Conservation (phyloP, 2,888 invertebrate genomes). For the Oscheius sp. region DNA sequence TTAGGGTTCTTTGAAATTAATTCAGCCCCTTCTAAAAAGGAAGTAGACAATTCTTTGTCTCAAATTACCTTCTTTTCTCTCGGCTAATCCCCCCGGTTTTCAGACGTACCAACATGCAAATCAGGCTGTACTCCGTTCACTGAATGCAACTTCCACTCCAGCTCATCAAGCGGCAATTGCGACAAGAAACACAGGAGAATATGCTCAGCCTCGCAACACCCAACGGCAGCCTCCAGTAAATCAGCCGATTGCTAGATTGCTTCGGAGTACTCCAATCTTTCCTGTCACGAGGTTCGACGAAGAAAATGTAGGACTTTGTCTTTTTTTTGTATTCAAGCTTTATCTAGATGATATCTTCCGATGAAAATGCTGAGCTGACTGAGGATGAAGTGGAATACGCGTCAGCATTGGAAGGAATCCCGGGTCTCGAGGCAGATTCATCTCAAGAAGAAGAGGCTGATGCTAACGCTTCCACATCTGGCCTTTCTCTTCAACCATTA, state of each 20-base stretch:
- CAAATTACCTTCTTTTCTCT: too few species aligned
- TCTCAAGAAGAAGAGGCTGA: slow-evolving; percentile 5
- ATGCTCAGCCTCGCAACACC: slow-evolving; percentile 24
- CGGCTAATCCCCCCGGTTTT: too few species aligned
- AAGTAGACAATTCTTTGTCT: too few species aligned
- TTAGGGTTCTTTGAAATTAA: too few species aligned
- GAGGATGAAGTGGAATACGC: slow-evolving; percentile 13
- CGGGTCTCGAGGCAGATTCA: slow-evolving; percentile 2
- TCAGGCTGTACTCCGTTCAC: background rate
- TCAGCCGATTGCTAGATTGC: slow-evolving; percentile 11
- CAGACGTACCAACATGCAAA: too few species aligned
- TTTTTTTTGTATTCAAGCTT: background rate
- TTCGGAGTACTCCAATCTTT: slow-evolving; percentile 6
- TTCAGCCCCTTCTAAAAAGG: too few species aligned
- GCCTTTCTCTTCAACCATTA: background rate
- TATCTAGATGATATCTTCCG: slow-evolving; percentile 15
- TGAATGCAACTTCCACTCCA: background rate
- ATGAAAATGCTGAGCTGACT: slow-evolving; percentile 7
- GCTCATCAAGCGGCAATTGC: too few species aligned
- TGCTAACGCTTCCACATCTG: background rate
- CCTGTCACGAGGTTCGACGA: slow-evolving; percentile 6
- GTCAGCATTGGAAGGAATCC: slow-evolving; percentile 20
- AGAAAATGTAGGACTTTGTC: background rate
- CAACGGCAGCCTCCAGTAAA: background rate
- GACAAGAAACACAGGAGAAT: slow-evolving; percentile 1